Conservation (phyloP, 2,113 vertebrate genomes). For the Arenaria interpres region DNA sequence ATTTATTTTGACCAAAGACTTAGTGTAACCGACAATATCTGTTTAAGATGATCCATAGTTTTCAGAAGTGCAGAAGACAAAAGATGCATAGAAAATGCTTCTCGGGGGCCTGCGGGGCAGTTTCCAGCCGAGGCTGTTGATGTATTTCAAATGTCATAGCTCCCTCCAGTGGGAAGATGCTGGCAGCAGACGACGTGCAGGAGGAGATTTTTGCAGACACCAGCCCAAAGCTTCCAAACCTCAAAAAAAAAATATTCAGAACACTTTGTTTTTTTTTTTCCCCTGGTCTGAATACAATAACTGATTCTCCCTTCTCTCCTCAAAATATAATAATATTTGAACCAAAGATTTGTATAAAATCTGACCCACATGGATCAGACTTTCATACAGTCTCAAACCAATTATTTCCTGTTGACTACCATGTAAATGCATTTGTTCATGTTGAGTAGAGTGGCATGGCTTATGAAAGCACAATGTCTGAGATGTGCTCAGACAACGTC, state of each 20-base stretch:
- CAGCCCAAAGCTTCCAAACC: neutral
- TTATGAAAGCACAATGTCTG: neutral
- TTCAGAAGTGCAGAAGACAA: neutral
- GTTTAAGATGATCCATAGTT: neutral
- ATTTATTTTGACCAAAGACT: neutral
- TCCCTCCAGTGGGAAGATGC: conserved; percentile 56
- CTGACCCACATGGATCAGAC: neutral
- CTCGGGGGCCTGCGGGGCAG: neutral
- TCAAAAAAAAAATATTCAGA: neutral
- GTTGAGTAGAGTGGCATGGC: neutral
- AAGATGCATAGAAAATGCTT: neutral
- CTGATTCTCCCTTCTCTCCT: neutral
- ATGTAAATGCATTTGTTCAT: rapidly evolving
- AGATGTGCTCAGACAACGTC: neutral
- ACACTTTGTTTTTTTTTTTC: neutral
- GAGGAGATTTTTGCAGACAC: neutral
- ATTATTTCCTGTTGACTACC: neutral
- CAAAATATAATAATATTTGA: neutral
- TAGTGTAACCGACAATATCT: neutral
- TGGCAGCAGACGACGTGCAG: neutral
- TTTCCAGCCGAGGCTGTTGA: neutral
- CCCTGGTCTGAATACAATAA: neutral
- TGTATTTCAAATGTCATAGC: conserved; percentile 43
- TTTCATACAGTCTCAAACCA: neutral
- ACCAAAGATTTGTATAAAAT: neutral